Base-by-base conservation (phyloP, 2,888 invertebrate genomes). In the Marasmarcha lunaedactyla region DNA sequence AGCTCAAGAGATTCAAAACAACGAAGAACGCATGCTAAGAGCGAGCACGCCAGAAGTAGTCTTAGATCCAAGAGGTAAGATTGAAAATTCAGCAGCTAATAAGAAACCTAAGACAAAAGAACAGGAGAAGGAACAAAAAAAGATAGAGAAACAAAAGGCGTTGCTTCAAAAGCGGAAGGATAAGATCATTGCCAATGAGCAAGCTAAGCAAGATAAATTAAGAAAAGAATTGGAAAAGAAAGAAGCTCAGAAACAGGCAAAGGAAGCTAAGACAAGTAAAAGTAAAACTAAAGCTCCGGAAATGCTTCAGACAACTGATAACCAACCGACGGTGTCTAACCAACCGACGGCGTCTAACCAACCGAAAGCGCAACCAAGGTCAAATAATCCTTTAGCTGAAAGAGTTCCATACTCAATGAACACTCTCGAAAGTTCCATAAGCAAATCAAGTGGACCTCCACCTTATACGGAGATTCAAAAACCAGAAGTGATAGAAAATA, bases 371-470 rank as follows among this genome's bases (percentile, higher is more conserved):
- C 20, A 20, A 20, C 40, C 10, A 36, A 35, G 30, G 25, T 38
- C 41, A 4, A 38, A 43, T 39, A 46, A 42, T 39, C 42, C 49
- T n/a, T 44, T 45, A 33, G 46, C 36, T 2, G 48, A 51, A 37
- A 39, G 39, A 1, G 7, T 39, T 35, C 39, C 45, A 20, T 62
- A 69, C 41, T 56, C 71, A 1, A 70, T 68, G 1, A 71, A 76
- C 40, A 78, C 73, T 38, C 48, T 77, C 51, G 74, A 77, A 40
- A 79, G 79, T 59, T 74, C 77, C 11, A 76, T 78, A 33, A 79
- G 77, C 41, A 63, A 58, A 37, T 63, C 57, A 1, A 77, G 68
- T 39, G 79, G 78, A 0, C 81, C 79, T 1, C 81, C 83, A 0
- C 74, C 78, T 0, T 81, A 83, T 40, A 48, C 64, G 0, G 59